Evolutionary conservation across 1,140 invertebrate genomes (phyloP).

Genomic region (Drosophila busckii): DNA sequence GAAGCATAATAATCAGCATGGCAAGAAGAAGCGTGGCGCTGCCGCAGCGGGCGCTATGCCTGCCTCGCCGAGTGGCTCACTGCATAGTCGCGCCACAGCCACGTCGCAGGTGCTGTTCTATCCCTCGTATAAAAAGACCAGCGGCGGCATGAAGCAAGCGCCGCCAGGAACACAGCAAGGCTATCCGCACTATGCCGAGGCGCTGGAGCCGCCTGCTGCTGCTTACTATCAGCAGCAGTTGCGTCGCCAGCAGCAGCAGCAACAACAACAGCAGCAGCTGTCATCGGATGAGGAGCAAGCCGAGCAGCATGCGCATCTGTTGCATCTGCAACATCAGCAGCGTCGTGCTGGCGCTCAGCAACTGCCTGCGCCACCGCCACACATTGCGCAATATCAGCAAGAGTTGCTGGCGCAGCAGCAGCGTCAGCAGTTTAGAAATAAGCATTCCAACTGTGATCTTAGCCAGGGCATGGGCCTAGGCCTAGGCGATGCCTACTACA

Average conservation of each 20-base stretch:
- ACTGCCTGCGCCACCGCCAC: slow-evolving; percentile 60
- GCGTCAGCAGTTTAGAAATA: slow-evolving; percentile 78
- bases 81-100: slow-evolving; percentile 68
- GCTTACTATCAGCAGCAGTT: slow-evolving; percentile 64
- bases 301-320: slow-evolving; percentile 62
- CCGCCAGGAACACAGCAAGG: slow-evolving; percentile 55
- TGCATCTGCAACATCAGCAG: slow-evolving; percentile 62
- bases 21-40: slow-evolving; percentile 63
- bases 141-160: slow-evolving; percentile 60
- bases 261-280: slow-evolving; percentile 58
- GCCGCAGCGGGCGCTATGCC: slow-evolving; percentile 43
- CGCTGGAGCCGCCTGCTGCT: slow-evolving; percentile 59
- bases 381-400: slow-evolving; percentile 68
- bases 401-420: slow-evolving; percentile 49
- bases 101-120: slow-evolving; percentile 72
- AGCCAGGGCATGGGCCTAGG: slow-evolving; percentile 55
- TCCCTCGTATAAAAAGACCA: slow-evolving; percentile 79
- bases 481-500: slow-evolving; percentile 61
- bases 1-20: slow-evolving; percentile 69
- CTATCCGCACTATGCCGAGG: slow-evolving; percentile 70
- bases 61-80: slow-evolving; percentile 65
- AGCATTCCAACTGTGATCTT: slow-evolving; percentile 79
- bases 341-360: slow-evolving; percentile 54
- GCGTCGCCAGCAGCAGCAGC: slow-evolving; percentile 48
- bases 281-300: slow-evolving; percentile 72